Evolutionary conservation across 1,140 invertebrate genomes (phyloP), one percentile per base, ranked within the genome.

Genomic region (Pseudomyrmex pallidus): DNA sequence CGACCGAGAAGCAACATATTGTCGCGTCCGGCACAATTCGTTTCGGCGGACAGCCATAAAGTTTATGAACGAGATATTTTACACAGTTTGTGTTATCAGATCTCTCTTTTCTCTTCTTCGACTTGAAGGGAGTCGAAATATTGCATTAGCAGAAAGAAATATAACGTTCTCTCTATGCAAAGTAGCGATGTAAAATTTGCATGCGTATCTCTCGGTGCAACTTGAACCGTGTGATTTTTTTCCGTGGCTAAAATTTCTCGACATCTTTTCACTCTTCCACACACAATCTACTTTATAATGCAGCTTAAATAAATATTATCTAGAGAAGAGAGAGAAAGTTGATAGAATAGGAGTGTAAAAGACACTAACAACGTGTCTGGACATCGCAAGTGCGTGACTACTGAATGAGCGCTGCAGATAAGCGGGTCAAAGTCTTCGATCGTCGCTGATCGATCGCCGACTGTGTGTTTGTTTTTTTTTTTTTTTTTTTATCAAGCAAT

Each of bases 381-480:
- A 7, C 17, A 72, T 56, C 25, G 17, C 13, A 7, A 82, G 67
- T 74, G 61, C 61, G 44, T 82, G 67, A 82, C 52, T 82, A 17
- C 57, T 73, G n/a, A 20, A 48, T 50, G 25, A 82, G n/a, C 35
- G 62, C 12, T 25, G 50, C 5, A 46, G 46, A 63, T 73, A 82
- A 74, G 17, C 50, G 3, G 50, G 17, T 74, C 50, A 56, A 83
- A 57, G 74, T 83, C 17, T 74, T 83, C 61, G 46, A 74, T 83
- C 17, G 25, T 54, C 25, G 25, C 12, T 44, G n/a, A 82, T 74
- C 48, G 59, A 74, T 74, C 12, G 3, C 44, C 35, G 35, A 35
- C 35, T 72, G n/a, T 56, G 8, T 52, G 0, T 12, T n/a, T 44
- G 25, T 25, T 61, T 57, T 9, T 12, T 68, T 12, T 25, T 61